These are phyloP conservation scores for Tiphia femorata DNA, from an alignment of 2,888 invertebrate species.

Conservation along the genomic window DNA sequence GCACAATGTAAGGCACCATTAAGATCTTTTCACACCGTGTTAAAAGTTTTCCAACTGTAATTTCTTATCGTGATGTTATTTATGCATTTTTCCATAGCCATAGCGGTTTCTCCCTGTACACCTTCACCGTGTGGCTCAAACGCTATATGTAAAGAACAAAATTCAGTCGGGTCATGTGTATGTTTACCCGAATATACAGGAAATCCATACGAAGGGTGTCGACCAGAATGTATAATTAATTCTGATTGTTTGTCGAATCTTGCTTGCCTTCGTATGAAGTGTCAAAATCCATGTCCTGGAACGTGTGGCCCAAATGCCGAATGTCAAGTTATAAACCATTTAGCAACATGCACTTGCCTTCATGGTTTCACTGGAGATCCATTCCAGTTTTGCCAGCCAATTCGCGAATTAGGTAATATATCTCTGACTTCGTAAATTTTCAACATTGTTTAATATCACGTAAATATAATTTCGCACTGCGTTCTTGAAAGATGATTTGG, in stretches of 20 bases:
- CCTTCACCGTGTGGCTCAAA: constrained; percentile 86
- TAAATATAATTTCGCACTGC: no score
- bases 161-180: constrained; percentile 71
- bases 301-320: constrained; percentile 77
- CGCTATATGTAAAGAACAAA: constrained; percentile 75
- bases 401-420: constrained; percentile 26
- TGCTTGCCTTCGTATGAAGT: constrained; percentile 81
- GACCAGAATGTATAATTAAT: constrained; percentile 71
- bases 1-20: constrained; percentile 43
- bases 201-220: constrained; percentile 69
- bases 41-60: neutral
- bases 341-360: constrained; percentile 76
- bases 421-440: neutral
- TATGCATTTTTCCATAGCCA: constrained; percentile 25
- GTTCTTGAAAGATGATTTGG: neutral
- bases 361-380: constrained; percentile 77
- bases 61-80: constrained; percentile 18
- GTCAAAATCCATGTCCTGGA: constrained; percentile 85
- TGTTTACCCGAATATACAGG: constrained; percentile 70
- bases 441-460: neutral
- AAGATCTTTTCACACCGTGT: neutral
- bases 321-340: constrained; percentile 72
- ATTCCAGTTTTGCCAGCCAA: constrained; percentile 69
- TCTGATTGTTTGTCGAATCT: constrained; percentile 70
- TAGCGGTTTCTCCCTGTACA: constrained; percentile 71